phyloP scores from a whole-genome alignment of 2,113 vertebrate species.

The Microtus montanus region DNA sequence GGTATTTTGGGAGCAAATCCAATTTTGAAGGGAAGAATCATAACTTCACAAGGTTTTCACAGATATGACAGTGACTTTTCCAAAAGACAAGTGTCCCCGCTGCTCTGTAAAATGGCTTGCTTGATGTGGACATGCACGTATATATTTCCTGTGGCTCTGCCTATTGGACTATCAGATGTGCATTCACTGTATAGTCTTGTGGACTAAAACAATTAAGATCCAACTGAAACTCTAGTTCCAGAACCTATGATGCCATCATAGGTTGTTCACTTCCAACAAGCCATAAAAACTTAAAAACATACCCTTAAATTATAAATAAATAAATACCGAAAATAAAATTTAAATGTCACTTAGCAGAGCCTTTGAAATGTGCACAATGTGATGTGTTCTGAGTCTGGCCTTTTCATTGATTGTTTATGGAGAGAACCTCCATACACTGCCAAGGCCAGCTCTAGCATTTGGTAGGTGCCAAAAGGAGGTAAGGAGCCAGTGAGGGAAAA shows the following conservation, averaged over 20 bases:
- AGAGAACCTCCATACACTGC: neutral
- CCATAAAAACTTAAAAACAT: neutral
- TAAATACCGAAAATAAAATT: neutral
- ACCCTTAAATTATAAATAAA: neutral
- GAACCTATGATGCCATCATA: no score
- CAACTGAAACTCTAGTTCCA: neutral
- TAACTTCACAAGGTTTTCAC: no score
- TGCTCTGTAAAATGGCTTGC: no score
- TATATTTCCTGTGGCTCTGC: no score
- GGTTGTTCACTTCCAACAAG: neutral
- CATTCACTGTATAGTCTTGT: no score
- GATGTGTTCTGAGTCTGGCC: rapidly evolving
- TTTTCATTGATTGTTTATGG: neutral
- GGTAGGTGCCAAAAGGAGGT: neutral
- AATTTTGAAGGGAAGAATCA: no score
- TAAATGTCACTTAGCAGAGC: neutral
- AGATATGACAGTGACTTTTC: no score
- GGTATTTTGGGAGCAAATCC: no score
- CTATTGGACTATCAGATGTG: no score
- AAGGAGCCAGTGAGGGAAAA: rapidly evolving
- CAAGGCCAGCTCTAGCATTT: neutral
- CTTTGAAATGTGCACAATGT: rapidly evolving
- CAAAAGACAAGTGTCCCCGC: no score
- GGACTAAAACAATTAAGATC: neutral
- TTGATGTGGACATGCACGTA: no score